Percentiles rank a stretch among this genome's conserved stretches.
Evolutionary conservation across 2,888 invertebrate species (phyloP).

Genomic region (Calliopum simillimum): DNA sequence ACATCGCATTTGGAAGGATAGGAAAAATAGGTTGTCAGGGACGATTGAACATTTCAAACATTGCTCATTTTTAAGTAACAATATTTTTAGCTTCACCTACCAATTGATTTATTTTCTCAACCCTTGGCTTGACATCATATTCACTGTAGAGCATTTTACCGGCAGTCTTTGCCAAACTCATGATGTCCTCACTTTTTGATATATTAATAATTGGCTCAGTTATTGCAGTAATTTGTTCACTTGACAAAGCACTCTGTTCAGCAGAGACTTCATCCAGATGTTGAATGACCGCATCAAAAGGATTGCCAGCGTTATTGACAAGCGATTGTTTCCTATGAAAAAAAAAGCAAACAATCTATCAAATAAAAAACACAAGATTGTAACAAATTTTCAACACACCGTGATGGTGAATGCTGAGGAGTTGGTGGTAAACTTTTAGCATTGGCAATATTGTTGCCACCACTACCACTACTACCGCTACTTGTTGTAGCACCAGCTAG

Average conservation of each 20-base stretch:
- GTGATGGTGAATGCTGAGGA: constrained; percentile 80
- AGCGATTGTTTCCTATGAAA: constrained; percentile 73
- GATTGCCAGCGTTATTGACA: constrained; percentile 69
- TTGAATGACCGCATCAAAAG: constrained; percentile 68
- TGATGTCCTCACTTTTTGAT: constrained; percentile 78
- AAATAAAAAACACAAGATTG: background rate
- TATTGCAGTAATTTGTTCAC: constrained; percentile 60
- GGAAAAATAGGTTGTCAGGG: no score
- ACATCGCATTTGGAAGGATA: no score
- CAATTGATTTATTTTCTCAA: constrained; percentile 86
- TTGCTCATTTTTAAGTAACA: background rate
- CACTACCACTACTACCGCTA: constrained; percentile 29
- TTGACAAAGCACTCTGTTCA: constrained; percentile 53
- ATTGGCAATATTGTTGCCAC: constrained; percentile 45
- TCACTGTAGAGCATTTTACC: constrained; percentile 84
- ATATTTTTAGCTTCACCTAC: constrained; percentile 69
- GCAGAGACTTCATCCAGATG: constrained; percentile 60
- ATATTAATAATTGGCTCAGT: constrained; percentile 62
- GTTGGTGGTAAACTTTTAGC: constrained; percentile 81
- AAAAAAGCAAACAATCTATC: background rate
- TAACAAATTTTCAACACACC: constrained; percentile 50
- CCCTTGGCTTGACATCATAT: constrained; percentile 76
- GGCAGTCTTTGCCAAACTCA: constrained; percentile 88
- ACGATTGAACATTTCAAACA: no score
- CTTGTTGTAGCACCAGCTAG: constrained; percentile 54